phyloP scores from a whole-genome alignment of 2,113 vertebrate species.

The Mormyrus lacerda region DNA sequence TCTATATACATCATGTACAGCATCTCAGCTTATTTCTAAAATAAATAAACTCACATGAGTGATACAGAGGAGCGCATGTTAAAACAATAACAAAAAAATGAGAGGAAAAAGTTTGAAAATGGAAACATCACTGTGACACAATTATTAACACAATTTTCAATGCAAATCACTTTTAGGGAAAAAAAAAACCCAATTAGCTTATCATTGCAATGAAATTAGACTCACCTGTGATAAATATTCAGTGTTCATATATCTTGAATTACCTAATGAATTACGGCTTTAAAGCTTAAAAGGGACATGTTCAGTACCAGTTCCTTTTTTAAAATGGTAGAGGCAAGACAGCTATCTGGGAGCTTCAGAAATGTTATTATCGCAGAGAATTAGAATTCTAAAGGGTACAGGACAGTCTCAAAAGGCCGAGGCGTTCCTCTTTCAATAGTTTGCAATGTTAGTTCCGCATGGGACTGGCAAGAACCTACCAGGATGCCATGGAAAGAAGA shows the following conservation, averaged over 20 bases:
- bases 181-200: not conserved
- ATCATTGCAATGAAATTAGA: not conserved
- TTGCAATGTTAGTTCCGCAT: not conserved
- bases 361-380: not conserved
- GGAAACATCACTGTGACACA: not conserved
- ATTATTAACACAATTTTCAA: not conserved
- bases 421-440: not conserved
- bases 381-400: not conserved
- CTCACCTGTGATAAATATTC: not conserved
- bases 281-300: not conserved
- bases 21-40: not conserved
- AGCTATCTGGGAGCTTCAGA: not conserved
- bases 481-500: not conserved
- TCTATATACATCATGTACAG: not conserved
- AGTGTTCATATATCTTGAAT: not conserved
- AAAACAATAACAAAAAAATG: not conserved
- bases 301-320: not conserved
- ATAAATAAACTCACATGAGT: not conserved
- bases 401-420: not conserved
- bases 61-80: not conserved
- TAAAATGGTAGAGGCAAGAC: not conserved
- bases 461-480: not conserved
- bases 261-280: not conserved
- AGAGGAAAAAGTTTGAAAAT: not conserved
- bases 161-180: not conserved